phyloP scores from a whole-genome alignment of 2,113 vertebrate species.

The Thymallus thymallus region DNA sequence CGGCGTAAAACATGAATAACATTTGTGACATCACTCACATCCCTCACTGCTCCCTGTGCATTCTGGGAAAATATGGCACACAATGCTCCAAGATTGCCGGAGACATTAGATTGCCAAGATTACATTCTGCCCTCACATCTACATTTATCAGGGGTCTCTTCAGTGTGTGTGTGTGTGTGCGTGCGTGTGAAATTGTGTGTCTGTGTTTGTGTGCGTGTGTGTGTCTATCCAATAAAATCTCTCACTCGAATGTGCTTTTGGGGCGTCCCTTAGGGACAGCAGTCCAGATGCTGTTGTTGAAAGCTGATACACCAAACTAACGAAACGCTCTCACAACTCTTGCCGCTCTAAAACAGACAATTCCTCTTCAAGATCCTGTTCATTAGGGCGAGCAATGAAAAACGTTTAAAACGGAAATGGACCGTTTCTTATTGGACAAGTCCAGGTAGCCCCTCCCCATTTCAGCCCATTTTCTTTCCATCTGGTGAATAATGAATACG shows the following conservation, averaged over 20 bases:
- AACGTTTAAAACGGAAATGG: no score
- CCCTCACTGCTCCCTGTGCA: background rate
- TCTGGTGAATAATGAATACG: background rate
- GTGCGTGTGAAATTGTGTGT: conserved; percentile 3
- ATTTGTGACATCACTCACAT: conserved; percentile 33
- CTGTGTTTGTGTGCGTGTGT: background rate
- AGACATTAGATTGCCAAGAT: no score
- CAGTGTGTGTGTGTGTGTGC: conserved; percentile 13
- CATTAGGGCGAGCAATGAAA: no score
- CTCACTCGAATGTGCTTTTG: conserved; percentile 35
- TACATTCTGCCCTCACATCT: conserved; percentile 36
- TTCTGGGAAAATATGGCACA: conserved; percentile 13
- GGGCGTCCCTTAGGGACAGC: conserved; percentile 32
- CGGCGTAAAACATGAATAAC: conserved; percentile 16
- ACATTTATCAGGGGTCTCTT: background rate
- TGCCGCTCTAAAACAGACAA: conserved; percentile 46
- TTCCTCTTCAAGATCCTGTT: conserved; percentile 32
- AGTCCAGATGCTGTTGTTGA: conserved; percentile 23
- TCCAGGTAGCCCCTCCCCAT: conserved; percentile 9
- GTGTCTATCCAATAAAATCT: conserved; percentile 21
- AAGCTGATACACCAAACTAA: conserved; percentile 30
- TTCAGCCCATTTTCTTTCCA: background rate
- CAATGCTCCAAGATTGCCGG: background rate
- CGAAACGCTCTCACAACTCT: conserved; percentile 31
- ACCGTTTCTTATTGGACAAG: conserved; percentile 16